phyloP scores from a whole-genome alignment of 2,113 vertebrate genomes.

The Caracal caracal region DNA sequence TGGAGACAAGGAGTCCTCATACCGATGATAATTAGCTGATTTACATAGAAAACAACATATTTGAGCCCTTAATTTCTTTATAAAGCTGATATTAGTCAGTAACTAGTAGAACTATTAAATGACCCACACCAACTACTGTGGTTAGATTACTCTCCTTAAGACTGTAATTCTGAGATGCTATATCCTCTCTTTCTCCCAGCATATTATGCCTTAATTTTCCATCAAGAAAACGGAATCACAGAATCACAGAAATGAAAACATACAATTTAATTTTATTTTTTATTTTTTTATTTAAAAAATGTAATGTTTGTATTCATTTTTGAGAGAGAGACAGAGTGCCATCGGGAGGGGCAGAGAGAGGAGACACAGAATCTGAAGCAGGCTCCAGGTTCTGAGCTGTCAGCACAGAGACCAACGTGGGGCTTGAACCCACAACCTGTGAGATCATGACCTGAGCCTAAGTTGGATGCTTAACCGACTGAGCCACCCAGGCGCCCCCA shows the following conservation, averaged over 20 bases:
- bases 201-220: background rate
- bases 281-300: no score
- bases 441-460: no score
- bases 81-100: constrained; percentile 30
- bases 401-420: no score
- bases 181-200: background rate
- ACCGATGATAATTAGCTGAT: constrained; percentile 33
- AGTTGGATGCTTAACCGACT: no score
- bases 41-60: constrained; percentile 15
- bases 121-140: background rate
- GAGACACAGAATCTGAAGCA: no score
- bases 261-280: background rate
- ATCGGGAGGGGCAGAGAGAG: no score
- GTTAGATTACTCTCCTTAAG: constrained; percentile 9
- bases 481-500: no score
- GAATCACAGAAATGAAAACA: constrained; percentile 17
- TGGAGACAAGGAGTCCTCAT: constrained; percentile 15
- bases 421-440: no score
- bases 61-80: constrained; percentile 44
- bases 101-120: constrained; percentile 39
- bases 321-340: no score
- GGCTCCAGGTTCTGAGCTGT: no score
- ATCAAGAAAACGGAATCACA: constrained; percentile 40
- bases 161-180: constrained; percentile 40
- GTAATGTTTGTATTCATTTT: no score